phyloP scores from a whole-genome alignment of 2,797 vertebrate genomes.

The Sylvilagus floridanus region DNA sequence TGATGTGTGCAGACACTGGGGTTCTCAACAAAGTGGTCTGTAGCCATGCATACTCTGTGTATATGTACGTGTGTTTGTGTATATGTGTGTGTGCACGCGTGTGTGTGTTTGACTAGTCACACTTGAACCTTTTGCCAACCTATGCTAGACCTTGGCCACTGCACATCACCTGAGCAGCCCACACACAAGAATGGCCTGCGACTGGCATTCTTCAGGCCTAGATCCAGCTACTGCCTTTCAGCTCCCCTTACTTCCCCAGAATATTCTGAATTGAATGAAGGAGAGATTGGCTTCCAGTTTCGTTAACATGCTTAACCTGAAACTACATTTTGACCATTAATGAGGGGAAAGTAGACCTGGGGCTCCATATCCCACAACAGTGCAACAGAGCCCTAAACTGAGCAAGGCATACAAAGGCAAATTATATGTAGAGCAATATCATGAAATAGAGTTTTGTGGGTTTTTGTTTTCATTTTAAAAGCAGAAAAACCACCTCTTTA shows the following conservation, averaged over 20 bases:
- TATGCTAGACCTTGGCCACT: no score
- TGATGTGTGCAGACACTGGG: neutral
- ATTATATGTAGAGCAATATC: neutral
- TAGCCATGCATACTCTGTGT: no score
- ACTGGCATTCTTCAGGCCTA: neutral
- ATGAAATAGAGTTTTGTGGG: neutral
- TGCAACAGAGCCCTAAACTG: neutral
- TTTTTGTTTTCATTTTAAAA: constrained; percentile 23
- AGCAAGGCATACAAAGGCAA: neutral
- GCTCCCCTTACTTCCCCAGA: neutral
- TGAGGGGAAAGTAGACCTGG: neutral
- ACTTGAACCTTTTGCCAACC: neutral
- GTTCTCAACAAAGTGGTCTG: neutral
- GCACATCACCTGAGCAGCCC: neutral
- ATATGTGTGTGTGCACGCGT: neutral
- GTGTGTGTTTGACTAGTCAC: neutral
- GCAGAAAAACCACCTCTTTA: neutral
- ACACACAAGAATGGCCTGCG: no score
- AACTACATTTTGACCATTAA: neutral
- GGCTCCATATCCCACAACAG: neutral
- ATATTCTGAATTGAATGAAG: constrained; percentile 11
- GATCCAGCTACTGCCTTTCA: neutral
- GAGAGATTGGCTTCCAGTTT: neutral
- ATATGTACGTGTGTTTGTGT: neutral
- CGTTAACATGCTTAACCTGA: neutral